A percentile compares a stretch with the other conserved stretches of the same genome.
Evolutionary conservation across 1,140 invertebrate genomes (phyloP).

Genomic region (Meteorus sp.): DNA sequence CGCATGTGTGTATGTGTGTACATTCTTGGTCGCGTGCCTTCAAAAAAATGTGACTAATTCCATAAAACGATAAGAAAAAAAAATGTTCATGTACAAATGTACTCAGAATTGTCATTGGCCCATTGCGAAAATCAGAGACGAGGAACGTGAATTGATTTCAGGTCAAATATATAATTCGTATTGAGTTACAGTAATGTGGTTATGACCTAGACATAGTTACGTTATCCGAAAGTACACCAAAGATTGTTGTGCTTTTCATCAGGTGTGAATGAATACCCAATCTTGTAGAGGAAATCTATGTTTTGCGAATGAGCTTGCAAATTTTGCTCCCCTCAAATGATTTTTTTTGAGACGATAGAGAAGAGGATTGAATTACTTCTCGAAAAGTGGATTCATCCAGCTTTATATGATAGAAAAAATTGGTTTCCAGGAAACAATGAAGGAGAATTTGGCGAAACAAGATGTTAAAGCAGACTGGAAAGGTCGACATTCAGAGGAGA

Average conservation of each 20-base stretch:
- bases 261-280: background rate
- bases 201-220: slow-evolving; percentile 35
- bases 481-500: slow-evolving; percentile 37
- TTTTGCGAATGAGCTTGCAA: no score
- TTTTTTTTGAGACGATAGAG: slow-evolving; percentile 26
- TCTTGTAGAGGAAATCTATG: no score
- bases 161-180: background rate
- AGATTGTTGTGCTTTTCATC: background rate
- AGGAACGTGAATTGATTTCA: no score
- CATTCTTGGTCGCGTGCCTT: slow-evolving; percentile 25
- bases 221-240: slow-evolving; percentile 20
- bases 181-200: background rate
- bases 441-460: slow-evolving; percentile 50
- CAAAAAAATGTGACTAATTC: slow-evolving; percentile 15
- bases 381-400: background rate
- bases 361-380: background rate
- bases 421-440: slow-evolving; percentile 48
- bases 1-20: slow-evolving; percentile 25
- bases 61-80: background rate
- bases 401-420: no score
- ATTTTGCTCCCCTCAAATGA: slow-evolving; percentile 6
- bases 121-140: background rate
- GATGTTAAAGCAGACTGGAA: slow-evolving; percentile 56
- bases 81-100: background rate
- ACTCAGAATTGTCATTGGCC: background rate